Conservation (phyloP, 2,797 vertebrate species). For the Ispidina lecontei region DNA sequence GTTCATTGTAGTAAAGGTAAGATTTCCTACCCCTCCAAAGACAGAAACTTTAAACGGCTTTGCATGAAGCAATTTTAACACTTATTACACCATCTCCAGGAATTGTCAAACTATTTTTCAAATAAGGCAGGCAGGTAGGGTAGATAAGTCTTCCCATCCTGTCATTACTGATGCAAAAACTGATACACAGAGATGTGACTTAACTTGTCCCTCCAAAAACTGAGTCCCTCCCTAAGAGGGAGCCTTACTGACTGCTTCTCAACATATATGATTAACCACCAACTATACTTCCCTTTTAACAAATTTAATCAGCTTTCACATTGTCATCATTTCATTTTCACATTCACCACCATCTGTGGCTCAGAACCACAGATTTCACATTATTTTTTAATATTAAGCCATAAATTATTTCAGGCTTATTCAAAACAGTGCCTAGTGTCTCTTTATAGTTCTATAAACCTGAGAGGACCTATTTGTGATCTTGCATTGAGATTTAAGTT, state of each 20-base stretch:
- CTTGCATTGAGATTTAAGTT: background rate
- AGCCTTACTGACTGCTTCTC: background rate
- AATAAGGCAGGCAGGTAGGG: background rate
- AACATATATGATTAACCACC: background rate
- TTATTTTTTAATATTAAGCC: background rate
- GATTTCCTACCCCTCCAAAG: background rate
- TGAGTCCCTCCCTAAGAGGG: background rate
- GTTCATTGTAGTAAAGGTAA: background rate
- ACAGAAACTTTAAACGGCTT: background rate
- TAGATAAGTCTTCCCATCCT: conserved; percentile 12
- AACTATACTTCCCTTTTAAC: background rate
- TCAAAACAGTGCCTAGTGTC: background rate
- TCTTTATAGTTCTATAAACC: conserved; percentile 24
- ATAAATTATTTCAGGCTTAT: background rate
- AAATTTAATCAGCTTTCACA: background rate
- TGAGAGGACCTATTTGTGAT: background rate
- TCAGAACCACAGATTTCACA: background rate
- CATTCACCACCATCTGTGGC: background rate
- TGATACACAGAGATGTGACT: conserved; percentile 24
- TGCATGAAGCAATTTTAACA: background rate
- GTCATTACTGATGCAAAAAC: conserved; percentile 25
- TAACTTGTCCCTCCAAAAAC: conserved; percentile 5
- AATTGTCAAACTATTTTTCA: background rate
- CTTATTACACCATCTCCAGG: background rate
- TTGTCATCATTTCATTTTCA: background rate